Evolutionary conservation across 2,113 vertebrate genomes (phyloP).

Genomic region (Castor canadensis): DNA sequence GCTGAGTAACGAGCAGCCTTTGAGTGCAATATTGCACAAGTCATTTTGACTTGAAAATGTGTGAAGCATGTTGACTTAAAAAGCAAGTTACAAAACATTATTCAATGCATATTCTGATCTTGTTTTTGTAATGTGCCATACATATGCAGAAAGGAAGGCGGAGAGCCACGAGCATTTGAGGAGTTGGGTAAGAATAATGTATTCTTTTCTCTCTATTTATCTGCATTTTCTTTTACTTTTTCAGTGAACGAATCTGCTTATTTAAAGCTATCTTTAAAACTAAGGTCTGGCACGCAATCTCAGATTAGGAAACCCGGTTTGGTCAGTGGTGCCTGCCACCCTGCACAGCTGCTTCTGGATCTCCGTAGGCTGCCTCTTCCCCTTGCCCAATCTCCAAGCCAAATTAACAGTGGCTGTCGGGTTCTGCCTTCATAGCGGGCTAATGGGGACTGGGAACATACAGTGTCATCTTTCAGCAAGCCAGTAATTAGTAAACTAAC

Average conservation of each 20-base stretch:
- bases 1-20: neutral
- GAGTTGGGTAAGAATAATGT: neutral
- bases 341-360: neutral
- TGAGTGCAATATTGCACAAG: neutral
- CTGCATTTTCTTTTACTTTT: neutral
- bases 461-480: neutral
- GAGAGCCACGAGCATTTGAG: neutral
- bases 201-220: neutral
- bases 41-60: neutral
- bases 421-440: neutral
- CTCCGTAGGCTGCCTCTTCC: neutral
- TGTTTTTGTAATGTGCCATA: neutral
- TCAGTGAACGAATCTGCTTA: neutral
- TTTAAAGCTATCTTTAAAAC: neutral
- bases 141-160: neutral
- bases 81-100: neutral
- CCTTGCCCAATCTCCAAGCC: neutral
- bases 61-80: neutral
- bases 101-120: neutral
- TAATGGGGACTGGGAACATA: neutral
- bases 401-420: neutral
- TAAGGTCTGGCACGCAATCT: neutral
- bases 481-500: neutral
- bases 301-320: neutral
- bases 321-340: accelerated